Conservation (phyloP, 2,888 invertebrate species). For the Hesperia comma region DNA sequence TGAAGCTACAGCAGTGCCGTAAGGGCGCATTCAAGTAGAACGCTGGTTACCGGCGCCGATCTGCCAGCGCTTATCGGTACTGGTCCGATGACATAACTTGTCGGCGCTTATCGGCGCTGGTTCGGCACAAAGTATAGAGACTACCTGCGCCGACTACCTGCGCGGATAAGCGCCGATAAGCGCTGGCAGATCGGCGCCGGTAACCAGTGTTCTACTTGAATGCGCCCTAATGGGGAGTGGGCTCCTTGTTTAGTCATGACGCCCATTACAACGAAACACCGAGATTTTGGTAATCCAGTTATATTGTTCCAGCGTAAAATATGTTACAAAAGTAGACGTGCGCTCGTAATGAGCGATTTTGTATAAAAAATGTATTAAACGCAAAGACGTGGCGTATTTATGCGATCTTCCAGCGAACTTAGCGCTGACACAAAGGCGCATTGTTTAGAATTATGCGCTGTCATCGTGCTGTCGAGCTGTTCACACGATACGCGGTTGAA, state of each 20-base stretch:
- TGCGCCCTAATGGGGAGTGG: too few relatives aligned
- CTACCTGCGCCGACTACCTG: too few relatives aligned
- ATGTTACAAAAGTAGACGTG: constrained; percentile 11
- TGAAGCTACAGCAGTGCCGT: too few relatives aligned
- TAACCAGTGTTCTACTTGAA: too few relatives aligned
- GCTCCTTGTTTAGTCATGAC: background rate
- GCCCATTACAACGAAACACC: constrained; percentile 2
- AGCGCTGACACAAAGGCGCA: constrained; percentile 52
- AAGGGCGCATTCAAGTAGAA: too few relatives aligned
- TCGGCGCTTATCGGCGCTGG: too few relatives aligned
- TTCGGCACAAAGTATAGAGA: too few relatives aligned
- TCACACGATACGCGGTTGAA: constrained; percentile 28
- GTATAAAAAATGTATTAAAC: constrained; percentile 34
- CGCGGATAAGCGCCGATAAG: too few relatives aligned
- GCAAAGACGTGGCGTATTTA: constrained; percentile 35
- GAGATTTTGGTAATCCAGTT: constrained; percentile 11
- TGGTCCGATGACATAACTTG: too few relatives aligned
- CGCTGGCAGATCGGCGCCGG: too few relatives aligned
- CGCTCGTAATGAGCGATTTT: constrained; percentile 30
- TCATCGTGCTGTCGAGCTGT: constrained; percentile 44
- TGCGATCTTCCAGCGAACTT: constrained; percentile 54
- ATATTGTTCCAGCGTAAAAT: constrained; percentile 21
- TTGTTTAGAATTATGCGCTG: constrained; percentile 55
- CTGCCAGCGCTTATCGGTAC: too few relatives aligned
- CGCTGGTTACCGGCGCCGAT: too few relatives aligned